Evolutionary conservation across 2,113 vertebrate genomes (phyloP).

Genomic region (Cyprinodon tularosa): DNA sequence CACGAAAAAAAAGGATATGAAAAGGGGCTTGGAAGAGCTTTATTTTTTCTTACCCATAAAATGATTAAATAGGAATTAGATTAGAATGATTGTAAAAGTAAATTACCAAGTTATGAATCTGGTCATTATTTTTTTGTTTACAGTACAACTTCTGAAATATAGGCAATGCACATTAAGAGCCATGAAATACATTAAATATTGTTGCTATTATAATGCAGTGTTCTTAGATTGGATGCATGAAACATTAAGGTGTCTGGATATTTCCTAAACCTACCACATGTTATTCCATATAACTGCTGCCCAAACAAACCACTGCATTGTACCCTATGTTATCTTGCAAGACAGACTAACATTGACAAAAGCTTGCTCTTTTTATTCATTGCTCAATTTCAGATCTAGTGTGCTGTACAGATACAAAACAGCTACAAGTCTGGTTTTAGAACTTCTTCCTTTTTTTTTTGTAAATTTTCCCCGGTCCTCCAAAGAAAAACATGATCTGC

Average conservation of each 20-base stretch:
- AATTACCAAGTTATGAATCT: too few species aligned
- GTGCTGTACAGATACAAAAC: neutral
- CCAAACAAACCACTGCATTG: neutral
- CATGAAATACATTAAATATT: neutral
- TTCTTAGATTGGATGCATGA: neutral
- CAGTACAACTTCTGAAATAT: neutral
- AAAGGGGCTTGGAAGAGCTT: too few species aligned
- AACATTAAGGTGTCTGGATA: too few species aligned
- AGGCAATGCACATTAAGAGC: neutral
- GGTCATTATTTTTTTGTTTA: too few species aligned
- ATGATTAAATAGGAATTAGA: too few species aligned
- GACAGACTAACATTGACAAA: neutral
- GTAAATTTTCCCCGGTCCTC: neutral
- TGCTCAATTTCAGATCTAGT: too few species aligned
- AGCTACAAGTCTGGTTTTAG: neutral
- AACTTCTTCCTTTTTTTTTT: neutral
- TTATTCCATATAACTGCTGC: neutral
- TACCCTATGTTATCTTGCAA: too few species aligned
- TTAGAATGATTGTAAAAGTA: too few species aligned
- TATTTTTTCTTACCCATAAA: too few species aligned
- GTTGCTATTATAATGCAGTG: neutral
- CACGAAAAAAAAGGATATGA: too few species aligned
- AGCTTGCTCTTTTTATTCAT: neutral
- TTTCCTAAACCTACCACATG: too few species aligned
- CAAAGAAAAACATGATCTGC: neutral